Evolutionary conservation across 2,113 vertebrate genomes (phyloP).

Genomic region (Onychostruthus taczanowskii): DNA sequence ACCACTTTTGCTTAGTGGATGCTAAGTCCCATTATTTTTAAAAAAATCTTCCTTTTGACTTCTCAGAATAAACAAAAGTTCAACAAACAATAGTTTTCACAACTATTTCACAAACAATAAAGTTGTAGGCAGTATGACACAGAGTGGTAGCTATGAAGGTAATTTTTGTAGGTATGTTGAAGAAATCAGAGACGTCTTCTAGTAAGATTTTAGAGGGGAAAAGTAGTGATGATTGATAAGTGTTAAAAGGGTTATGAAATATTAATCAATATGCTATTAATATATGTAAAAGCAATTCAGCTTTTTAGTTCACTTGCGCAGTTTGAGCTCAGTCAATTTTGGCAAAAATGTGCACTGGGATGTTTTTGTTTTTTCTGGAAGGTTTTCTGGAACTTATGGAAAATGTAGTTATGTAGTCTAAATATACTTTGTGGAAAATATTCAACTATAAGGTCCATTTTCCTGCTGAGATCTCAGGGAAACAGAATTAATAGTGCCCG

Average conservation of each 20-base stretch:
- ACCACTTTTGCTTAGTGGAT: neutral
- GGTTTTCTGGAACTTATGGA: constrained; percentile 71
- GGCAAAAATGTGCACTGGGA: constrained; percentile 63
- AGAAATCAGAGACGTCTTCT: neutral
- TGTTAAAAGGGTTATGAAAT: neutral
- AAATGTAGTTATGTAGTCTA: constrained; percentile 51
- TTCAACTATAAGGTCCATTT: constrained; percentile 26
- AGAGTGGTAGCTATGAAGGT: neutral
- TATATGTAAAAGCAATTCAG: constrained; percentile 37
- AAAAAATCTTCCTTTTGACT: neutral
- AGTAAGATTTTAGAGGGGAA: neutral
- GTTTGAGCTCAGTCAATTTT: constrained; percentile 54
- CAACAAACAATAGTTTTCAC: too few relatives aligned
- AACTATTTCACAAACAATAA: neutral
- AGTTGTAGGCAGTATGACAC: neutral
- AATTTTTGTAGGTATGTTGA: neutral
- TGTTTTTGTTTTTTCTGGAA: constrained; percentile 66
- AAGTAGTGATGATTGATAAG: neutral
- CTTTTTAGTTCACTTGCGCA: constrained; percentile 24
- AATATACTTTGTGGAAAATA: constrained; percentile 64
- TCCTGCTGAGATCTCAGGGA: constrained; percentile 26
- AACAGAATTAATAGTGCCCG: constrained; percentile 2
- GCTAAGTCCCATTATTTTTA: neutral
- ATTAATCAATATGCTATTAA: neutral
- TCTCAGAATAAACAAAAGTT: neutral